Base-by-base conservation (phyloP, 2,113 vertebrate species). In the Australoheros scitulus region DNA sequence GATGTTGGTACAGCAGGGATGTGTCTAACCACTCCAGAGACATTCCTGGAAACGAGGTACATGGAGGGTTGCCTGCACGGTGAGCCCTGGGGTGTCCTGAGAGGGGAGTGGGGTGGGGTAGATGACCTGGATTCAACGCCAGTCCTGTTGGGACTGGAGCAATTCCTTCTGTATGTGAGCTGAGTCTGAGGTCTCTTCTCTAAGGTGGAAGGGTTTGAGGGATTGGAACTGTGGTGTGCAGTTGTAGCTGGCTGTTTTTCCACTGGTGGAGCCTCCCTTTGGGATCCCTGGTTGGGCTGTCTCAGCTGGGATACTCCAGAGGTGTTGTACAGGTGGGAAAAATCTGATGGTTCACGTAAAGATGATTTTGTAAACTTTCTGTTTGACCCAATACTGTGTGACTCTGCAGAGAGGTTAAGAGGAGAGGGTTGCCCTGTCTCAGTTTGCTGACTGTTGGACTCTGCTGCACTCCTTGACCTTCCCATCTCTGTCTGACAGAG, bases 401-500 rank as follows among this genome's bases (percentile, higher is more conserved):
- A 77, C 70, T 92, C 91, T 84, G 60, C 80, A 24, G 77, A 64
- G 20, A 15, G 78, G 32, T 85, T 90, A 2, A 80, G 72, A 32
- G 89, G 82, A 11, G 56, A 61, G 2, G 41, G 74, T 59, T 87
- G 88, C 1, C 26, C 79, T 34, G 61, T 74, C 20, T 89, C 88
- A 17, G 52, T 87, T 83, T 65, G 79, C n/a, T 85, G 79, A 70
- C 24, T 55, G 36, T 22, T 70, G 7, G 81, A 38, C 57, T 94
- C 90, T 59, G 84, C 77, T 65, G 77, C 87, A 75, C 63, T 88
- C 80, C 82, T 81, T 0, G 75, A 88, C 79, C 85, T 89, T 26
- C 88, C 95, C 78, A 92, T 90, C 72, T 95, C 94, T 6, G 92
- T 90, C 82, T 95, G 93, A 86, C 95, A 94, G 58, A 96, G 92